Conservation (phyloP, 30 jellyfish, hydroid and myxozoan species). For the Sanderia malayensis region DNA sequence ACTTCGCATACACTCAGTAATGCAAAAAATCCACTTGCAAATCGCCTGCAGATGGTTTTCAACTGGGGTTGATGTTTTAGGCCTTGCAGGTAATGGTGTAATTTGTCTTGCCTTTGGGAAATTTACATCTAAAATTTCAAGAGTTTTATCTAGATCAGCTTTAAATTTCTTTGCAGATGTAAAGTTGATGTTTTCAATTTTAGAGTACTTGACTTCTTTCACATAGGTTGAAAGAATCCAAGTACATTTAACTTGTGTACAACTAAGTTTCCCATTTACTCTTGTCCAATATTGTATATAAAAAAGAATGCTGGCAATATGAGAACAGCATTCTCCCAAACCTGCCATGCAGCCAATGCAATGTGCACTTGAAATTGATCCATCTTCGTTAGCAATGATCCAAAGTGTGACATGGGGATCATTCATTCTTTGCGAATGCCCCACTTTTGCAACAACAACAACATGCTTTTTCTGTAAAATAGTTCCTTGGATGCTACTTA, state of each 20-base stretch:
- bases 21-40: too few relatives aligned
- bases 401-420: slow-evolving; percentile 14
- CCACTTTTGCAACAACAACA: slow-evolving; percentile 6
- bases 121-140: too few relatives aligned
- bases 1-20: slow-evolving; percentile 19
- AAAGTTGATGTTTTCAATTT: slow-evolving; percentile 16
- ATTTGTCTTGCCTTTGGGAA: too few relatives aligned
- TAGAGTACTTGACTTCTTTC: slow-evolving; percentile 7
- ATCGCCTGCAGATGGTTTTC: too few relatives aligned
- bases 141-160: neutral
- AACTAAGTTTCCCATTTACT: too few relatives aligned
- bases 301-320: slow-evolving; percentile 2
- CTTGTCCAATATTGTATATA: neutral
- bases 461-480: neutral
- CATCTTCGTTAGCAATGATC: slow-evolving; percentile 18
- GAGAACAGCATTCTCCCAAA: slow-evolving; percentile 8
- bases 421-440: slow-evolving; percentile 37
- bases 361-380: neutral
- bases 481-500: slow-evolving; percentile 27
- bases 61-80: too few relatives aligned
- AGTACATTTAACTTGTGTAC: slow-evolving; percentile 43
- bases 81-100: too few relatives aligned
- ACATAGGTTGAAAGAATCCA: slow-evolving; percentile 26
- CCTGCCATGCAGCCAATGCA: slow-evolving; percentile 28
- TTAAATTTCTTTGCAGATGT: slow-evolving; percentile 5